A percentile compares a stretch with the other conserved stretches of the same genome.
Evolutionary conservation across 1,140 invertebrate genomes (phyloP).

Genomic region (Zaprionus capensis): DNA sequence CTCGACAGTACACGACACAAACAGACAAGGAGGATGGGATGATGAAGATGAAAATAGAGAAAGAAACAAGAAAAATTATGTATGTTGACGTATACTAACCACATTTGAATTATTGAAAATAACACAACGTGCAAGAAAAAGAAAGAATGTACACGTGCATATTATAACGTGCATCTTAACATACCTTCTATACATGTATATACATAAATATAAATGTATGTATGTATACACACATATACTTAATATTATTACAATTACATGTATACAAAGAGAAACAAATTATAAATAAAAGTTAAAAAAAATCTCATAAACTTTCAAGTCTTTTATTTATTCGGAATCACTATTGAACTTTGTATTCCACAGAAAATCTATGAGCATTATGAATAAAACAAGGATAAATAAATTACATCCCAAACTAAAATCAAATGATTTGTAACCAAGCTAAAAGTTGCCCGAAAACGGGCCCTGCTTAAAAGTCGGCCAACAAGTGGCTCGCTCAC

Average conservation of each 20-base stretch:
- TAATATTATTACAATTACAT: slow-evolving; percentile 73
- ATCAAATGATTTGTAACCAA: no score
- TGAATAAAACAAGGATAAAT: no score
- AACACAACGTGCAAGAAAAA: slow-evolving; percentile 17
- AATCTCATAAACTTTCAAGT: slow-evolving; percentile 12
- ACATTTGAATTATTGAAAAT: slow-evolving; percentile 40
- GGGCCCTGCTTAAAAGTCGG: no score
- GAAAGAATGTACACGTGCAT: slow-evolving; percentile 26
- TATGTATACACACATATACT: slow-evolving; percentile 47
- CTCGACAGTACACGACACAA: slow-evolving; percentile 6
- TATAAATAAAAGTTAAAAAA: slow-evolving; percentile 75
- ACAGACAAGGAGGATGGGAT: background rate
- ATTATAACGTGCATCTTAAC: slow-evolving; percentile 38
- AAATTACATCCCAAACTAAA: no score
- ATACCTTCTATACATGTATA: slow-evolving; percentile 53
- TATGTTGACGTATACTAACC: slow-evolving; percentile 54
- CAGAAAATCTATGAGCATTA: background rate
- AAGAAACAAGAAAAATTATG: slow-evolving; percentile 31
- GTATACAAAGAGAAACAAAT: slow-evolving; percentile 75
- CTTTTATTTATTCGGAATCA: background rate
- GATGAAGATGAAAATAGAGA: background rate
- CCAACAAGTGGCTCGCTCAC: no score
- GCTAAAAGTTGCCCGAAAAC: no score
- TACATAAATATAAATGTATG: slow-evolving; percentile 32
- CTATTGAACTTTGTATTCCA: background rate